phyloP scores from a whole-genome alignment of 2,888 invertebrate species.

The Plebejus argus region DNA sequence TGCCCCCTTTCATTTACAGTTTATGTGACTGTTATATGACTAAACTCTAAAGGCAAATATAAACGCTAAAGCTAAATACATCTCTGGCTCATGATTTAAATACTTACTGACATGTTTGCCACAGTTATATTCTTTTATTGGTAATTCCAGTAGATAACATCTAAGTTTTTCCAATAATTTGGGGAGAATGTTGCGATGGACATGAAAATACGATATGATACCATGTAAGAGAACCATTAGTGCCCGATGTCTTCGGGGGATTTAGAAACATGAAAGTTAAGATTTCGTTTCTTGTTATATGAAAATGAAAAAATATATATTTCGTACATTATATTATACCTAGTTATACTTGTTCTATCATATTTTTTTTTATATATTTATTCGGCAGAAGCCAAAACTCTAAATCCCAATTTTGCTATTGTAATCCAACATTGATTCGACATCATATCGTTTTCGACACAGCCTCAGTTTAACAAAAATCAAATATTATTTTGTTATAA shows the following conservation, averaged over 20 bases:
- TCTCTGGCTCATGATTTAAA: neutral
- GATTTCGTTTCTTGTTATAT: neutral
- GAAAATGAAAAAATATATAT: neutral
- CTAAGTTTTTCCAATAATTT: neutral
- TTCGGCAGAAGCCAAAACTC: too few relatives aligned
- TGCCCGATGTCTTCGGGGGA: neutral
- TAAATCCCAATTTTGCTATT: neutral
- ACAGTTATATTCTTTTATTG: neutral
- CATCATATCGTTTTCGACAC: neutral
- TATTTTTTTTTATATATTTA: too few relatives aligned
- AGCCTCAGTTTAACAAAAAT: too few relatives aligned
- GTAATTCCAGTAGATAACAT: neutral
- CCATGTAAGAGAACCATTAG: neutral
- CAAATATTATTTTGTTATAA: too few relatives aligned
- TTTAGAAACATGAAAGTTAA: neutral
- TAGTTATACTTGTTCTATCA: too few relatives aligned
- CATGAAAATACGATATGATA: neutral
- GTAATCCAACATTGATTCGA: neutral
- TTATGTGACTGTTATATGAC: too few relatives aligned
- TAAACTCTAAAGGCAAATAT: too few relatives aligned
- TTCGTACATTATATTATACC: too few relatives aligned
- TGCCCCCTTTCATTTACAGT: too few relatives aligned
- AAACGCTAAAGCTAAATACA: neutral
- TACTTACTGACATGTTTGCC: slow-evolving; percentile 1
- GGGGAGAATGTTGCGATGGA: neutral